Conservation (phyloP, 2,797 vertebrate species). For the Sebastes umbrosus region DNA sequence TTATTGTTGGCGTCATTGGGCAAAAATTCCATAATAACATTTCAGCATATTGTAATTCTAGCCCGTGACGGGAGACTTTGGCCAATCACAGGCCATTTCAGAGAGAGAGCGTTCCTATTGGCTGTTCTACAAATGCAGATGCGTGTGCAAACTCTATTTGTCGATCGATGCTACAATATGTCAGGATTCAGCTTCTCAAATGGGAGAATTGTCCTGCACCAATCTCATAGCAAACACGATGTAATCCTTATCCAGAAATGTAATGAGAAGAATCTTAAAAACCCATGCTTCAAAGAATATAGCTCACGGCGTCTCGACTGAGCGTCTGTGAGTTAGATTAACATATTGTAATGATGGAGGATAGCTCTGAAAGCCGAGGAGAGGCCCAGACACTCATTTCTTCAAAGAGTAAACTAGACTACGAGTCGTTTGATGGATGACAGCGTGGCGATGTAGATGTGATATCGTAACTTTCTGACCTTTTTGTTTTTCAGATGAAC, state of each 20-base stretch:
- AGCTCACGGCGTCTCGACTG: conserved; percentile 9
- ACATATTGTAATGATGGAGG: conserved; percentile 13
- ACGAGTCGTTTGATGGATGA: conserved; percentile 2
- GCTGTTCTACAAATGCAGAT: no score
- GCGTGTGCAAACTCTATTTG: background rate
- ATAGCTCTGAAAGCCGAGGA: background rate
- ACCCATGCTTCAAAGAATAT: conserved; percentile 37
- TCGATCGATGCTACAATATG: background rate
- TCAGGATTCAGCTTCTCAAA: background rate
- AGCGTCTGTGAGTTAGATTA: conserved; percentile 33
- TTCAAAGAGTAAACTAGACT: background rate
- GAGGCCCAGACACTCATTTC: background rate
- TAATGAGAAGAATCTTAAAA: conserved; percentile 40
- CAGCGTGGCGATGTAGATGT: background rate
- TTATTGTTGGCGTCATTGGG: background rate
- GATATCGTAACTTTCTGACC: conserved; percentile 16
- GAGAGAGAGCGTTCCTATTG: no score
- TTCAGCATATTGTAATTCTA: background rate
- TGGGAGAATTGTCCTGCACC: background rate
- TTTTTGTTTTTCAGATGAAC: conserved; percentile 71
- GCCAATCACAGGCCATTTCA: no score
- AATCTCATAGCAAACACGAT: conserved; percentile 37
- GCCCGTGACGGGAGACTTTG: no score
- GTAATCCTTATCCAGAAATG: conserved; percentile 36
- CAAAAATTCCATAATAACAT: background rate